Conservation (phyloP, 2,888 invertebrate genomes). For the Drosophila barbarae region DNA sequence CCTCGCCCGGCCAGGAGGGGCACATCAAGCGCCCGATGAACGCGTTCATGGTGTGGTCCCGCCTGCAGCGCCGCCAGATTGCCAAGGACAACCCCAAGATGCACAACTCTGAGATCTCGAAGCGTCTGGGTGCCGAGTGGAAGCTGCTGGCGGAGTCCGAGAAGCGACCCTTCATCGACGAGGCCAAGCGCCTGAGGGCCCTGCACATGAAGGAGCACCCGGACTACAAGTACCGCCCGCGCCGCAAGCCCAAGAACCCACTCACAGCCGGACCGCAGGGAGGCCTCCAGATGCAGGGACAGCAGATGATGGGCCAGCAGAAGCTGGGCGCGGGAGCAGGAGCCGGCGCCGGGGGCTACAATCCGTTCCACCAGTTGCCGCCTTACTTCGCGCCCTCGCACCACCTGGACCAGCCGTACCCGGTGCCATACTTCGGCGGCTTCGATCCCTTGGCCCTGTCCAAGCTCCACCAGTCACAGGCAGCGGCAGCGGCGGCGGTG, state of each 20-base stretch:
- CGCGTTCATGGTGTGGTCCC: constrained; percentile 98
- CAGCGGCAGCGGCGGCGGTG: constrained; percentile 77
- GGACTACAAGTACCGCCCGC: constrained; percentile 93
- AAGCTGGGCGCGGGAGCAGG: constrained; percentile 65
- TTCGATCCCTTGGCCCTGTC: constrained; percentile 79
- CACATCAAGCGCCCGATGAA: constrained; percentile 99
- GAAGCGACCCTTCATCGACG: constrained; percentile 96
- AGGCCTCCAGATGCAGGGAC: constrained; percentile 75
- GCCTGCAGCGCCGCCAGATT: constrained; percentile 94
- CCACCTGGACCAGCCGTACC: constrained; percentile 83
- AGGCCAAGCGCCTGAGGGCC: constrained; percentile 92
- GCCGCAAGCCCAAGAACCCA: constrained; percentile 90
- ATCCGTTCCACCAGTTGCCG: constrained; percentile 85
- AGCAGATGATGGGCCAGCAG: constrained; percentile 67
- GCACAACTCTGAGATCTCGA: constrained; percentile 95
- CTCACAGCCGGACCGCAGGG: constrained; percentile 79
- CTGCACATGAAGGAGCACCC: constrained; percentile 95
- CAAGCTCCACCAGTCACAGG: constrained; percentile 79
- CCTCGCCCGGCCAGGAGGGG: constrained; percentile 82
- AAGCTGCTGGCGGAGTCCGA: constrained; percentile 91
- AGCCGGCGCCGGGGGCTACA: constrained; percentile 81
- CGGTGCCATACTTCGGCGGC: constrained; percentile 79
- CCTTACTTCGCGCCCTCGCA: constrained; percentile 88
- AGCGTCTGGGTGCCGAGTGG: constrained; percentile 95
- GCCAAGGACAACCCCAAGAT: constrained; percentile 96